Evolutionary conservation across 2,113 vertebrate species (phyloP).

Genomic region (Hemiprocne comata): DNA sequence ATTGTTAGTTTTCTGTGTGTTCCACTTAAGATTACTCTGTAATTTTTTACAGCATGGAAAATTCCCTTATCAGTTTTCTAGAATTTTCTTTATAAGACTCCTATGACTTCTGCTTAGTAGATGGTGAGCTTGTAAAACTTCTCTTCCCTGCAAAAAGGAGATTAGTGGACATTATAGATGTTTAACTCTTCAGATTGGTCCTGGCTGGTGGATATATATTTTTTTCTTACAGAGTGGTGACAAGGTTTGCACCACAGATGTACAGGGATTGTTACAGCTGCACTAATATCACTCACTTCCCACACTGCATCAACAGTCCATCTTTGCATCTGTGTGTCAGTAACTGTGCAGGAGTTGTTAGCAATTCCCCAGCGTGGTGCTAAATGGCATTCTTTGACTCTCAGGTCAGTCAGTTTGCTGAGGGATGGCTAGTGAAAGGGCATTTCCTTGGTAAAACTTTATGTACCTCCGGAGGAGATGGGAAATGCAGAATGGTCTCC

Average conservation of each 20-base stretch:
- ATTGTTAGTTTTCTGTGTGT: not conserved
- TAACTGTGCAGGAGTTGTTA: not conserved
- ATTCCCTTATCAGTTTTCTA: not conserved
- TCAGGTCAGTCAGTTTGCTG: not conserved
- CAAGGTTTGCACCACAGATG: not conserved
- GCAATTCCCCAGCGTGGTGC: not conserved
- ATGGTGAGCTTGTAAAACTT: not conserved
- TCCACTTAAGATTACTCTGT: not conserved
- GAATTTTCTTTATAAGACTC: not conserved
- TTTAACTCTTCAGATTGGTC: not conserved
- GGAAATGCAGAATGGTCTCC: not conserved
- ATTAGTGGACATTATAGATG: not conserved
- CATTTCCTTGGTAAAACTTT: not conserved
- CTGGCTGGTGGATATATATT: not conserved
- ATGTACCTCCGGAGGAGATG: not conserved
- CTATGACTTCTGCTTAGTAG: not conserved
- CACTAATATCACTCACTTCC: not conserved
- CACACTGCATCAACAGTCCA: not conserved
- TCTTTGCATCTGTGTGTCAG: not conserved
- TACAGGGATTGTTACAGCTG: not conserved
- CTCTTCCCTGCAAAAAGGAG: not conserved
- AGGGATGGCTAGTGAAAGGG: not conserved
- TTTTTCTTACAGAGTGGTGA: not conserved
- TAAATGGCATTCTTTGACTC: not conserved
- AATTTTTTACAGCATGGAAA: not conserved